Evolutionary conservation across 2,888 invertebrate genomes (phyloP).

Genomic region (Germaria angustata): DNA sequence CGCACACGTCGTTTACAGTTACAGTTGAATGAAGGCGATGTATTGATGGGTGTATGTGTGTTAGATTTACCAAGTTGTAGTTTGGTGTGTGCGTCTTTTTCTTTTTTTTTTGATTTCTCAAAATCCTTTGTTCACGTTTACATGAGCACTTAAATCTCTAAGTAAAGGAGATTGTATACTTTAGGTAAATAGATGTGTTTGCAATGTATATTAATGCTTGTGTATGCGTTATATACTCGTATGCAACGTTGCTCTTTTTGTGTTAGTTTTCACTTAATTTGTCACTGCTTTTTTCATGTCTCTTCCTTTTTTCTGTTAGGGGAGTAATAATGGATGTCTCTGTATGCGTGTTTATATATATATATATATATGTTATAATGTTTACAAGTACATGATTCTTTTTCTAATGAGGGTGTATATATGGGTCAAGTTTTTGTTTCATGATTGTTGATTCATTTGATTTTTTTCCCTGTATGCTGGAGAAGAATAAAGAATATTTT

Average conservation of each 20-base stretch:
- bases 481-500: neutral
- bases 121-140: neutral
- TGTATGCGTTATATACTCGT: too few relatives aligned
- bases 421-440: conserved; percentile 65
- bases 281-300: conserved; percentile 25
- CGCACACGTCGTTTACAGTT: neutral
- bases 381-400: conserved; percentile 15
- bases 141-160: neutral
- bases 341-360: neutral
- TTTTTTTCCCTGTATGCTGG: neutral
- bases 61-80: neutral
- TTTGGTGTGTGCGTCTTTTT: conserved; percentile 1
- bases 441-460: neutral
- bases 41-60: neutral
- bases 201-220: too few relatives aligned
- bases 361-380: neutral
- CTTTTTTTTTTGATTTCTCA: neutral
- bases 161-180: neutral
- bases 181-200: too few relatives aligned
- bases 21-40: neutral
- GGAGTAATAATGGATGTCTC: neutral
- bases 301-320: neutral
- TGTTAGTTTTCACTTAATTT: conserved; percentile 62
- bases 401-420: conserved; percentile 53
- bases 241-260: too few relatives aligned